These are phyloP conservation scores for Myoxocephalus aenaeus DNA, from an alignment of 2,797 vertebrate species.

Conservation along the genomic window DNA sequence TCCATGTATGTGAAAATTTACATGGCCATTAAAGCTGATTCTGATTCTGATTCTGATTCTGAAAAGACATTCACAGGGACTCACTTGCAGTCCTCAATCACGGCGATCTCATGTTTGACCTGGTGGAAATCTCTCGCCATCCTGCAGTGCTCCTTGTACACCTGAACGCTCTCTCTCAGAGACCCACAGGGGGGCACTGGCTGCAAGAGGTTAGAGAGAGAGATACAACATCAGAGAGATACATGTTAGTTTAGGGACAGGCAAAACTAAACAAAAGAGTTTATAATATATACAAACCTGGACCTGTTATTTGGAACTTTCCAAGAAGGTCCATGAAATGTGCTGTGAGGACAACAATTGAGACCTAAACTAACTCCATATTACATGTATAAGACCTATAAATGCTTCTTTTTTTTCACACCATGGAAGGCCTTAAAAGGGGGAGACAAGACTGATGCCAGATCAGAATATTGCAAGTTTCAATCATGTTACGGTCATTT, in stretches of 20 bases:
- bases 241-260: background rate
- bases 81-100: conserved; percentile 95
- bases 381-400: background rate
- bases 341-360: background rate
- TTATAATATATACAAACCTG: background rate
- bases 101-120: conserved; percentile 93
- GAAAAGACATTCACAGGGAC: conserved; percentile 48
- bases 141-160: conserved; percentile 96
- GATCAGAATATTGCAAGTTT: conserved; percentile 13
- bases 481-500: background rate
- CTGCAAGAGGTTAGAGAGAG: conserved; percentile 72
- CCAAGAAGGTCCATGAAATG: background rate
- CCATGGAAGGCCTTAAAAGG: background rate
- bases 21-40: no score
- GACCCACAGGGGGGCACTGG: conserved; percentile 93
- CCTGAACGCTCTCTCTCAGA: conserved; percentile 93
- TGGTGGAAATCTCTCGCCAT: conserved; percentile 96
- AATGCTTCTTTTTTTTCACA: background rate
- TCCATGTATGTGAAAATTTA: no score
- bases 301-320: background rate
- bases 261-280: conserved; percentile 1
- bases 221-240: background rate
- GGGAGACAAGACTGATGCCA: background rate
- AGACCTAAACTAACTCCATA: background rate
- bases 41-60: no score